These are phyloP conservation scores for Plutomurus gul DNA, from an alignment of 1,140 invertebrate species.

Conservation along the genomic window DNA sequence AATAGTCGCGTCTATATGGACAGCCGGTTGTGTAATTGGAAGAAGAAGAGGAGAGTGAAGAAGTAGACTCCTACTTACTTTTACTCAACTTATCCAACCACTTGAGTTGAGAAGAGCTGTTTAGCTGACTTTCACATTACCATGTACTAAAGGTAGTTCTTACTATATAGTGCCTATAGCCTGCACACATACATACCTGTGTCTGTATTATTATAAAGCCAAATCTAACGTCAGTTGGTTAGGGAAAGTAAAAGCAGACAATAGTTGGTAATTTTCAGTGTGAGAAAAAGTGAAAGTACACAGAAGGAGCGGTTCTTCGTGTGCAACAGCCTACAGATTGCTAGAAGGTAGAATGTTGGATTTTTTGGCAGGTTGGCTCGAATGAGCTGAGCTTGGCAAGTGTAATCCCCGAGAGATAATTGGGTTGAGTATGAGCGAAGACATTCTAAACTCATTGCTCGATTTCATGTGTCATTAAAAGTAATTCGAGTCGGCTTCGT, in stretches of 20 bases:
- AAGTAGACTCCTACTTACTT: not conserved
- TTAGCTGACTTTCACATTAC: too few species aligned
- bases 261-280: too few species aligned
- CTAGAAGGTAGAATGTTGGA: not conserved
- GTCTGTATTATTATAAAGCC: too few species aligned
- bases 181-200: too few species aligned
- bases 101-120: not conserved
- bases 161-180: too few species aligned
- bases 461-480: constrained; percentile 37
- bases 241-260: too few species aligned
- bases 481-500: constrained; percentile 2
- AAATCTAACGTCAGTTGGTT: too few species aligned
- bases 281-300: too few species aligned
- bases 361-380: constrained; percentile 5
- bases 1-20: too few species aligned
- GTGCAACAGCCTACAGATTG: too few species aligned
- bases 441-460: constrained; percentile 32
- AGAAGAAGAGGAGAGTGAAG: constrained; percentile 5
- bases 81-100: not conserved
- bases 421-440: constrained; percentile 33
- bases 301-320: too few species aligned
- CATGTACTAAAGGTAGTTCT: too few species aligned
- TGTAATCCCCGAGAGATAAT: constrained; percentile 22
- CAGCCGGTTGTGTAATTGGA: constrained; percentile 15
- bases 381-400: constrained; percentile 21